Evolutionary conservation across 1,140 invertebrate genomes (phyloP).

Genomic region (Drosophila pruinosa): DNA sequence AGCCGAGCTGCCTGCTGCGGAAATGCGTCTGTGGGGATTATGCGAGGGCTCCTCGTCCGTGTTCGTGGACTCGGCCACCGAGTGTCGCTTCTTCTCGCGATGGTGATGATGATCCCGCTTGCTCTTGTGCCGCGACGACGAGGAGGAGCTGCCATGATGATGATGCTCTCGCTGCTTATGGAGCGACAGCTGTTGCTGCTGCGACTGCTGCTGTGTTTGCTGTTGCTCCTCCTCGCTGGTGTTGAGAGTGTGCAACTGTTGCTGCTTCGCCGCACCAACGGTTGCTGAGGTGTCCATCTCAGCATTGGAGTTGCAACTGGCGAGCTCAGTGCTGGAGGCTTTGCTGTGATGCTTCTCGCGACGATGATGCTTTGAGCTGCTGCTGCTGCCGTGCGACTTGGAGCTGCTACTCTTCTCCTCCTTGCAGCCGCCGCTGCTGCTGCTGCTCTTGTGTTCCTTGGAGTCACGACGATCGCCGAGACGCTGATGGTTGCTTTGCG

Average conservation of each 20-base stretch:
- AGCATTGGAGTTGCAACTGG: too few species aligned
- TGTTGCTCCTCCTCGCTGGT: slow-evolving; percentile 67
- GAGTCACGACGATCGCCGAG: slow-evolving; percentile 87
- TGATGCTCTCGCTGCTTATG: slow-evolving; percentile 51
- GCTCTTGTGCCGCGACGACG: slow-evolving; percentile 64
- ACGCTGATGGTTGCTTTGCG: slow-evolving; percentile 55
- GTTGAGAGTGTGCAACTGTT: slow-evolving; percentile 38
- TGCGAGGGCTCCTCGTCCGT: slow-evolving; percentile 69
- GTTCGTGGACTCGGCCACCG: slow-evolving; percentile 67
- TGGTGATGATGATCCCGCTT: slow-evolving; percentile 76
- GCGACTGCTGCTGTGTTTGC: slow-evolving; percentile 23
- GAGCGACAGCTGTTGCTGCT: slow-evolving; percentile 19
- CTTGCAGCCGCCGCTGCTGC: slow-evolving; percentile 31
- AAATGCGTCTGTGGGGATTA: slow-evolving; percentile 62
- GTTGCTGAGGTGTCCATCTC: slow-evolving; percentile 15
- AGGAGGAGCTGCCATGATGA: slow-evolving; percentile 59
- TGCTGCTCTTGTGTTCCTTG: slow-evolving; percentile 85
- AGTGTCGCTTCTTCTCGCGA: slow-evolving; percentile 77
- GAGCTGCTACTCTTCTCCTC: slow-evolving; percentile 59
- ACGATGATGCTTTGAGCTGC: slow-evolving; percentile 64
- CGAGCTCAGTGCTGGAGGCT: slow-evolving; percentile 20
- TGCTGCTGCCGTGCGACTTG: slow-evolving; percentile 44
- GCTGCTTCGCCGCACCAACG: slow-evolving; percentile 12
- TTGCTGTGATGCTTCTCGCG: slow-evolving; percentile 62
- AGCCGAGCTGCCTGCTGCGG: slow-evolving; percentile 51